Conservation (phyloP, 2,797 vertebrate genomes). For the Borostomias antarcticus region DNA sequence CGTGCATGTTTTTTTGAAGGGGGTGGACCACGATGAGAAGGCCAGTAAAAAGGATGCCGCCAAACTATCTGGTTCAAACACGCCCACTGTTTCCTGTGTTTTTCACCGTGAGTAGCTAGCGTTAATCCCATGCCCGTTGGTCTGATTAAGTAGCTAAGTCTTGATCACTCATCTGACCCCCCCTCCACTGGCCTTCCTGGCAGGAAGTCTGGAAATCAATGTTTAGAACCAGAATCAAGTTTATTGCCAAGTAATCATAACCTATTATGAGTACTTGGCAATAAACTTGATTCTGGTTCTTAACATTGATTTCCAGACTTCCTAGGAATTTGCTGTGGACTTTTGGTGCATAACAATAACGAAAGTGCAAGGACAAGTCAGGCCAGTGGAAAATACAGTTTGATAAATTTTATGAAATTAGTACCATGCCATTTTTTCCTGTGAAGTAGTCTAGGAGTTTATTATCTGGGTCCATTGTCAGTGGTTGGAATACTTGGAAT, state of each 20-base stretch:
- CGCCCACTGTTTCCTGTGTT: slow-evolving; percentile 90
- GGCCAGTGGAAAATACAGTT: too few species aligned
- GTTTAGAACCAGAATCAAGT: not conserved
- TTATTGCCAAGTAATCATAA: not conserved
- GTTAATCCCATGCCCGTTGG: not conserved
- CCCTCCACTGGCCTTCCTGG: not conserved
- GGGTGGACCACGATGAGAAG: slow-evolving; percentile 85
- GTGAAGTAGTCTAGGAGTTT: not conserved
- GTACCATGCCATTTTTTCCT: not conserved
- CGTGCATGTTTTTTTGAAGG: slow-evolving; percentile 67
- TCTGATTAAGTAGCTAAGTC: too few species aligned
- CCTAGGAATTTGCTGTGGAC: too few species aligned
- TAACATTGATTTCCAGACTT: too few species aligned
- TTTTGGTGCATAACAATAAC: too few species aligned
- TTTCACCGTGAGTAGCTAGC: slow-evolving; percentile 84
- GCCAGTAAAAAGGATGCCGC: slow-evolving; percentile 74
- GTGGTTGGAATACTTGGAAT: not conserved
- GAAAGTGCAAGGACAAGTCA: too few species aligned
- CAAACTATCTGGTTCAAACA: slow-evolving; percentile 89
- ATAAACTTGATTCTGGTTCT: not conserved
- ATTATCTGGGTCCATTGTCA: too few species aligned
- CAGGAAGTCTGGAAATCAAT: too few species aligned
- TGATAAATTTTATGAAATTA: not conserved
- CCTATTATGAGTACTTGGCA: not conserved
- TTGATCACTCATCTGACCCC: not conserved